Conservation (phyloP, 2,113 vertebrate genomes). For the Hippocampus zosterae region DNA sequence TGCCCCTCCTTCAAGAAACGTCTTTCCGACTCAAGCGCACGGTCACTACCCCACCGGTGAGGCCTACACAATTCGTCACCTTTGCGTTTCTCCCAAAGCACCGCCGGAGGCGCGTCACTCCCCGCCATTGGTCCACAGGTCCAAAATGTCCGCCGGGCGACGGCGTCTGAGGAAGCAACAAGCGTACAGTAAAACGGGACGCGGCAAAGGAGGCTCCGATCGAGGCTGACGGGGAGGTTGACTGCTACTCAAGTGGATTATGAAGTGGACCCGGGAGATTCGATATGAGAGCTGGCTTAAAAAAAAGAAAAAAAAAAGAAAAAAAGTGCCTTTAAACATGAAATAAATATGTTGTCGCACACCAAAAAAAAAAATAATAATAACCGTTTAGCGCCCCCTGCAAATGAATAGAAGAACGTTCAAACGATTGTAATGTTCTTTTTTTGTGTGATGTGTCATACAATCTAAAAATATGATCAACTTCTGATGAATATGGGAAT, state of each 20-base stretch:
- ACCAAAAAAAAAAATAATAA: too few species aligned
- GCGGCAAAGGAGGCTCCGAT: not conserved
- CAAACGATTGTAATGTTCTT: too few species aligned
- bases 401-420: too few species aligned
- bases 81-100: not conserved
- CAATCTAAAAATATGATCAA: too few species aligned
- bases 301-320: not conserved
- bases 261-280: not conserved
- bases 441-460: too few species aligned
- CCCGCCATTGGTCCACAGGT: not conserved
- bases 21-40: not conserved
- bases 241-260: not conserved
- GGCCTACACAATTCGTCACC: not conserved
- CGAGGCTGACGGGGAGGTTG: not conserved
- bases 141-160: not conserved
- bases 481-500: too few species aligned
- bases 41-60: not conserved
- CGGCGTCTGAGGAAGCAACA: not conserved
- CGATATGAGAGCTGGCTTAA: not conserved
- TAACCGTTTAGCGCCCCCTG: too few species aligned
- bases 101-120: not conserved
- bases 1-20: not conserved
- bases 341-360: too few species aligned
- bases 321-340: too few species aligned
- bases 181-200: not conserved